Conservation (phyloP, 2,888 invertebrate genomes). For the Pseudococcus jackbeardsleyi region DNA sequence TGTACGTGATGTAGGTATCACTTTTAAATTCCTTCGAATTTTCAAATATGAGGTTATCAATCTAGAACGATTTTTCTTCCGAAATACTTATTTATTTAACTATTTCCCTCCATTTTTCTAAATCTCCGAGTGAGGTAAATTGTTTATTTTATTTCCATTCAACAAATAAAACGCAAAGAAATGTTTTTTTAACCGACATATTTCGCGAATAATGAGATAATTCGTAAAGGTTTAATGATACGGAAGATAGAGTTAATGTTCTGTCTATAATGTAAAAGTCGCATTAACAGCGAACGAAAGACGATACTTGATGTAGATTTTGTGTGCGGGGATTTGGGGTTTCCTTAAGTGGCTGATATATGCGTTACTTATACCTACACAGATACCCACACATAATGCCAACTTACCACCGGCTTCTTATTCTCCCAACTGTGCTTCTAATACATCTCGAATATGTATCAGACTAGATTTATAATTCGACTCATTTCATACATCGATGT, state of each 20-base stretch:
- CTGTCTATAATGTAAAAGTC: conserved; percentile 56
- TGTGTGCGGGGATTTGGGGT: conserved; percentile 22
- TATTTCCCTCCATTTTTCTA: background rate
- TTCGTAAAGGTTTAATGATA: conserved; percentile 50
- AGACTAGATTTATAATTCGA: background rate
- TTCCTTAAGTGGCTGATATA: conserved; percentile 43
- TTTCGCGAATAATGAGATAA: conserved; percentile 57
- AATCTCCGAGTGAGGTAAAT: conserved; percentile 26
- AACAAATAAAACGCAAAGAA: conserved; percentile 5
- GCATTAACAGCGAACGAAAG: conserved; percentile 38
- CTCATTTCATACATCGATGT: conserved; percentile 11
- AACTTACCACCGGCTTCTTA: background rate
- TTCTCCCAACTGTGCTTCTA: background rate
- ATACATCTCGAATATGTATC: background rate
- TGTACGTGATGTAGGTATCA: too few relatives aligned
- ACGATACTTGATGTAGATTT: conserved; percentile 49
- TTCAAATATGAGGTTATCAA: too few relatives aligned
- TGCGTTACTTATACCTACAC: background rate
- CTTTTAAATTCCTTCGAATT: too few relatives aligned
- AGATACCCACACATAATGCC: background rate
- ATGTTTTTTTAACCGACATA: conserved; percentile 40
- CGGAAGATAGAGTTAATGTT: conserved; percentile 59
- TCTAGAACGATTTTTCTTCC: background rate
- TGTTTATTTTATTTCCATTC: conserved; percentile 17
- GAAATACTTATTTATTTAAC: background rate